These are phyloP conservation scores for Oscheius sp. DNA, from an alignment of 2,888 invertebrate genomes.

Conservation along the genomic window DNA sequence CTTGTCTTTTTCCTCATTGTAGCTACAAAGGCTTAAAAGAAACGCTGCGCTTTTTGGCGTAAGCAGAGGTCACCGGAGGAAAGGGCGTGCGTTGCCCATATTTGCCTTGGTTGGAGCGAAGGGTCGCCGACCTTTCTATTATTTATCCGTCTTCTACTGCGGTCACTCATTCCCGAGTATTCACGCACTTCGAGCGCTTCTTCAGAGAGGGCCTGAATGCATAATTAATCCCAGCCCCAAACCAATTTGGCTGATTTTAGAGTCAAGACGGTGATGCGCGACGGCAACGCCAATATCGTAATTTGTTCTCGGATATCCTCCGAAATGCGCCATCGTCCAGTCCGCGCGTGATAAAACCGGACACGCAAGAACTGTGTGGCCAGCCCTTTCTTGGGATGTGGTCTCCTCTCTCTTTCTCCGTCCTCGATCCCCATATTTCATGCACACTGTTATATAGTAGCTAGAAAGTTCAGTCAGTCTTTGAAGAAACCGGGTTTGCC, in stretches of 20 bases:
- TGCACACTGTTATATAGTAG: no score
- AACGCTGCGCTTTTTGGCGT: slow-evolving; percentile 19
- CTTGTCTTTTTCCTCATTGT: slow-evolving; percentile 18
- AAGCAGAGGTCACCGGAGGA: slow-evolving; percentile 36
- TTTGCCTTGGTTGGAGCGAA: slow-evolving; percentile 34
- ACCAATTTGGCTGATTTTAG: slow-evolving; percentile 2
- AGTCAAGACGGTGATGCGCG: slow-evolving; percentile 6
- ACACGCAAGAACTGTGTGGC: slow-evolving; percentile 32
- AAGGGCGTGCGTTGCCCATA: slow-evolving; percentile 30
- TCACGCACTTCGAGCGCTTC: slow-evolving; percentile 24
- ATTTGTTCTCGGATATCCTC: slow-evolving; percentile 30
- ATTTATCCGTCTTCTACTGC: slow-evolving; percentile 37
- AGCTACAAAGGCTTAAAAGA: slow-evolving; percentile 19
- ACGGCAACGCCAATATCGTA: slow-evolving; percentile 13
- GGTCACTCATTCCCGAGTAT: slow-evolving; percentile 33
- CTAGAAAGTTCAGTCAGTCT: no score
- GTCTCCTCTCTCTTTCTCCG: no score
- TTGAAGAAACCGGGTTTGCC: no score
- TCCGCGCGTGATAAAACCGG: slow-evolving; percentile 36
- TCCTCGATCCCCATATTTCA: no score
- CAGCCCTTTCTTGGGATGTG: slow-evolving; percentile 20
- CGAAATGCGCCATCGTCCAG: slow-evolving; percentile 29
- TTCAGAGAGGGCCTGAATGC: background rate
- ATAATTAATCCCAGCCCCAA: slow-evolving; percentile 13
- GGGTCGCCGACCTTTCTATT: slow-evolving; percentile 36